phyloP scores from a whole-genome alignment of 2,797 vertebrate genomes.

The Gobio occitaniae region DNA sequence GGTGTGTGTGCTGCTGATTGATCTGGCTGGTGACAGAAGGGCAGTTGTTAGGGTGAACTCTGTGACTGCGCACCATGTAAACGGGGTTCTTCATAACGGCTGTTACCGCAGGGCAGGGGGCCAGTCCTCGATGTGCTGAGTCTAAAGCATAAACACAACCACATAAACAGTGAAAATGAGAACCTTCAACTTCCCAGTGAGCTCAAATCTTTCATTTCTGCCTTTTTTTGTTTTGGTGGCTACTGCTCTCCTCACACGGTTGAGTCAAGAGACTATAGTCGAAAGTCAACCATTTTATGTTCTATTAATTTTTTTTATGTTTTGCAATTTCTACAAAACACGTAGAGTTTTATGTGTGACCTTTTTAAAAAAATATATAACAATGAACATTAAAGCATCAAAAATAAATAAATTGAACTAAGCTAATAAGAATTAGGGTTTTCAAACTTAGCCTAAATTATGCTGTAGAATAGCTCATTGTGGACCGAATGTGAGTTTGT shows the following conservation, averaged over 20 bases:
- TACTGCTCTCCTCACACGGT: neutral
- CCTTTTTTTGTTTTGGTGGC: neutral
- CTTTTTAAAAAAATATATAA: no score
- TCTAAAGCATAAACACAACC: slow-evolving; percentile 72
- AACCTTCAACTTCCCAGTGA: neutral
- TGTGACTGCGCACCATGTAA: slow-evolving; percentile 94
- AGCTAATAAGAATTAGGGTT: neutral
- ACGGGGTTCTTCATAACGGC: slow-evolving; percentile 95
- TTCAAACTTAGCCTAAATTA: neutral
- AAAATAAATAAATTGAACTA: neutral
- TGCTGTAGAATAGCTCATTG: neutral
- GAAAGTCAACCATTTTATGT: neutral
- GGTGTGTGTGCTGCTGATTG: slow-evolving; percentile 82
- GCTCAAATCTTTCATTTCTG: slow-evolving; percentile 23
- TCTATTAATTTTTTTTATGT: neutral
- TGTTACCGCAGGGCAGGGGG: slow-evolving; percentile 90
- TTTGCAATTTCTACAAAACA: neutral
- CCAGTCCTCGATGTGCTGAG: slow-evolving; percentile 87
- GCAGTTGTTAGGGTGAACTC: slow-evolving; percentile 88
- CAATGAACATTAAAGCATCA: neutral
- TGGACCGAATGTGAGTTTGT: neutral
- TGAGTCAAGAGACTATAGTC: neutral
- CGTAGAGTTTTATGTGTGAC: no score
- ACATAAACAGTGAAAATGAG: slow-evolving; percentile 38
- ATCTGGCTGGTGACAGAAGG: slow-evolving; percentile 88